A percentile compares a stretch with the other conserved stretches of the same genome.
phyloP scores from a whole-genome alignment of 2,888 invertebrate genomes.

The Tachina grossa region DNA sequence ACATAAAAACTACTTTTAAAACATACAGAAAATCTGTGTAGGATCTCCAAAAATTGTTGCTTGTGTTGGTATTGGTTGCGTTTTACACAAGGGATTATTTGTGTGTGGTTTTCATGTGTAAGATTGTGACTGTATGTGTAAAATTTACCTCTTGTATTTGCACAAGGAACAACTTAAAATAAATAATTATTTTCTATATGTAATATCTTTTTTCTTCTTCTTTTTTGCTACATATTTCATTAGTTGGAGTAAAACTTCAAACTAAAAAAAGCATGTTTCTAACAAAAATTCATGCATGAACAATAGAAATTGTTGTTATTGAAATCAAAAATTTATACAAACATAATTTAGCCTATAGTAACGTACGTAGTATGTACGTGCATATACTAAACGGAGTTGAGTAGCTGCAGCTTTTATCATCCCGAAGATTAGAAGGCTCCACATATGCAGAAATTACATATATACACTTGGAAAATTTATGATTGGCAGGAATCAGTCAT shows the following conservation, averaged over 20 bases:
- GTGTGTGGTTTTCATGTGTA: constrained; percentile 17
- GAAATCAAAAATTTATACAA: constrained; percentile 59
- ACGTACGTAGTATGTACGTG: not conserved
- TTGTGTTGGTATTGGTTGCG: constrained; percentile 34
- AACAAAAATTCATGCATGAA: constrained; percentile 39
- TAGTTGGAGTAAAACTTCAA: constrained; percentile 5
- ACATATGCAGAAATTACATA: not conserved
- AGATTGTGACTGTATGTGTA: not conserved
- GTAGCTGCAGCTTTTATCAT: not conserved
- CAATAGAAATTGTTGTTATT: constrained; percentile 54
- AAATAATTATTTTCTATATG: constrained; percentile 53
- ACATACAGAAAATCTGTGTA: constrained; percentile 32
- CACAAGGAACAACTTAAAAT: constrained; percentile 47
- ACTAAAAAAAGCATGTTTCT: constrained; percentile 27
- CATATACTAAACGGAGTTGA: not conserved
- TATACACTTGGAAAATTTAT: constrained; percentile 1
- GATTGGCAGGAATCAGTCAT: not conserved
- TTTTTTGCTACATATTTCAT: constrained; percentile 1
- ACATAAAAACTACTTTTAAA: constrained; percentile 43
- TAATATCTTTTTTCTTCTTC: too few relatives aligned
- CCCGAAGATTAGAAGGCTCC: not conserved
- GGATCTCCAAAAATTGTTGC: constrained; percentile 35
- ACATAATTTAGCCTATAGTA: constrained; percentile 47
- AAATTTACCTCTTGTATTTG: constrained; percentile 14
- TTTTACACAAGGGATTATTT: constrained; percentile 6